Conservation (phyloP, 53 echinoderm and acorn worm genomes). For the Apostichopus leukothele region DNA sequence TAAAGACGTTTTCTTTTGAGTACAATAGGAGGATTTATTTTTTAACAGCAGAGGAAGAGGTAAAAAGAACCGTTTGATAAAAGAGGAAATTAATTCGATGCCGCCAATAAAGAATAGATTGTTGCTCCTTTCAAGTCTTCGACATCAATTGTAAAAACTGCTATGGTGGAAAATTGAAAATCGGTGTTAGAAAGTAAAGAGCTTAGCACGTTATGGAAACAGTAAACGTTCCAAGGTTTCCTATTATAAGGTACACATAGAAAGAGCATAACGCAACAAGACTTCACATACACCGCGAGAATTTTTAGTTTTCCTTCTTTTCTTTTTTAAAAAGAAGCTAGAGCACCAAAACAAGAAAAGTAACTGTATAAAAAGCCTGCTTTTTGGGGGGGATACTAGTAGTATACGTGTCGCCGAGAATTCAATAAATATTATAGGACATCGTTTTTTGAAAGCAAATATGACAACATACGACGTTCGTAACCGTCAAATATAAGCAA, state of each 20-base stretch:
- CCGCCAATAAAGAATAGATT: background rate
- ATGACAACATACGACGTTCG: no score
- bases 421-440: no score
- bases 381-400: no score
- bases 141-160: no score
- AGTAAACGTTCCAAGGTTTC: slow-evolving; percentile 20
- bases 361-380: no score
- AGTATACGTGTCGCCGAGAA: no score
- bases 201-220: slow-evolving; percentile 14
- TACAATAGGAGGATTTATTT: slow-evolving; percentile 31
- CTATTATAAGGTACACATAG: background rate
- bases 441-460: no score
- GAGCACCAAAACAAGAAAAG: no score
- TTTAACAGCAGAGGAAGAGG: slow-evolving; percentile 24
- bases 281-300: background rate
- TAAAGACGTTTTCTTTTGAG: slow-evolving; percentile 19
- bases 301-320: no score
- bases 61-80: background rate
- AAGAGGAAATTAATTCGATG: slow-evolving; percentile 39
- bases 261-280: background rate
- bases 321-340: no score
- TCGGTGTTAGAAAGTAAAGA: slow-evolving; percentile 13
- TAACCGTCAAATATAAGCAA: no score
- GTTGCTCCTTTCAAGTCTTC: slow-evolving; percentile 36
- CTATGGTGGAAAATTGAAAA: background rate